Percentiles rank a stretch among this genome's conserved stretches.
Evolutionary conservation across 2,797 vertebrate species (phyloP).

Genomic region (Semotilus atromaculatus): DNA sequence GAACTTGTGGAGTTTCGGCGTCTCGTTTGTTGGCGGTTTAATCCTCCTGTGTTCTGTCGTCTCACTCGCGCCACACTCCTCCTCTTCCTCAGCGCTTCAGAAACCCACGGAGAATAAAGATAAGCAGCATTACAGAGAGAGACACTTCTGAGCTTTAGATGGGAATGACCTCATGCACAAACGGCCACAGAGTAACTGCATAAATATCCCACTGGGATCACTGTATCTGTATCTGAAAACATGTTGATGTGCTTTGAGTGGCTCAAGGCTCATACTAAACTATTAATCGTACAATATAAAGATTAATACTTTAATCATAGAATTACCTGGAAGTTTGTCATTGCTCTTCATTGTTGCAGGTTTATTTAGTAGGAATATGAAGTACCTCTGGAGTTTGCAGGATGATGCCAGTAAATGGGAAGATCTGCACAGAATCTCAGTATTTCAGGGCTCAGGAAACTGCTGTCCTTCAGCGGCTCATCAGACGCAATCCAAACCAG

Average conservation of each 20-base stretch:
- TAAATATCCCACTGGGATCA: too few relatives aligned
- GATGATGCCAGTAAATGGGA: constrained; percentile 92
- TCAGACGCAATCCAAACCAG: constrained; percentile 89
- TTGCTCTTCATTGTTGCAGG: background rate
- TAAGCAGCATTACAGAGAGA: background rate
- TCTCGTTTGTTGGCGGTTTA: constrained; percentile 71
- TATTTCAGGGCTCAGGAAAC: constrained; percentile 88
- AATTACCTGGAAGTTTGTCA: background rate
- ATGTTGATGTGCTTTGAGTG: background rate
- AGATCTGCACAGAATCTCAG: constrained; percentile 85
- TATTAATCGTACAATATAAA: background rate
- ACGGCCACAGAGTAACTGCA: too few relatives aligned
- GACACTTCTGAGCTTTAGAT: background rate
- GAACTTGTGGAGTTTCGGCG: constrained; percentile 64
- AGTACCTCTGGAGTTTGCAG: constrained; percentile 85
- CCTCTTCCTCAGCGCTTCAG: constrained; percentile 85
- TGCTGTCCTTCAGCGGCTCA: constrained; percentile 85
- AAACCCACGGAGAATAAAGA: constrained; percentile 11
- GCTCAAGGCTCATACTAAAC: background rate
- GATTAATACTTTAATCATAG: too few relatives aligned
- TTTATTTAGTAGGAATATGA: constrained; percentile 1
- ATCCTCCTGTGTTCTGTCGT: constrained; percentile 75
- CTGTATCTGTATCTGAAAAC: background rate
- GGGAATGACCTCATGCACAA: background rate
- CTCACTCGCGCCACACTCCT: constrained; percentile 79